phyloP scores from a whole-genome alignment of 2,888 invertebrate species.

The Nomada flava region DNA sequence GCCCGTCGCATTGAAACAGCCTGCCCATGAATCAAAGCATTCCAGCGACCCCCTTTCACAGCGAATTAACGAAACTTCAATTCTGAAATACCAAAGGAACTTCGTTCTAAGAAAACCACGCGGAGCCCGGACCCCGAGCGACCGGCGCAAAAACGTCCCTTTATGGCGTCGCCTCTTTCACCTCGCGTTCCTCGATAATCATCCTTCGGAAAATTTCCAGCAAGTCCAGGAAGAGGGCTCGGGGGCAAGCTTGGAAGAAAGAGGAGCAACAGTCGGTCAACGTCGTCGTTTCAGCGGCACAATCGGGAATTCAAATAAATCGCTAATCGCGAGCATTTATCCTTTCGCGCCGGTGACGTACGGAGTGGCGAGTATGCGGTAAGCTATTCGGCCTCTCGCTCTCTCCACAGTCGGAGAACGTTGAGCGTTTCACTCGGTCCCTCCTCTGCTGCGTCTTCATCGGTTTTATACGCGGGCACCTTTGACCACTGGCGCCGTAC shows the following conservation, averaged over 20 bases:
- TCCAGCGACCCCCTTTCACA: background rate
- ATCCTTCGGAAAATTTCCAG: conserved; percentile 23
- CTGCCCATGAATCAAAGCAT: conserved; percentile 6
- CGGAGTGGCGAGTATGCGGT: conserved; percentile 66
- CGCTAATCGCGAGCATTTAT: conserved; percentile 78
- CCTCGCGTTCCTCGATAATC: conserved; percentile 41
- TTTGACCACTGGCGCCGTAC: conserved; percentile 63
- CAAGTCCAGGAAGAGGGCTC: conserved; percentile 20
- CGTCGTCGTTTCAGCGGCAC: conserved; percentile 35
- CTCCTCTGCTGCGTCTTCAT: conserved; percentile 64
- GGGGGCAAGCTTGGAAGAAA: conserved; percentile 1
- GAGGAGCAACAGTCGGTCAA: conserved; percentile 25
- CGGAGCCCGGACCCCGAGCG: background rate
- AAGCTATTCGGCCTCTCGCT: conserved; percentile 38
- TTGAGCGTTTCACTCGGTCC: conserved; percentile 1
- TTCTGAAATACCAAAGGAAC: background rate
- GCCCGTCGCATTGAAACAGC: too few relatives aligned
- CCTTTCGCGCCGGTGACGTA: conserved; percentile 68
- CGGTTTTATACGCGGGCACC: conserved; percentile 62
- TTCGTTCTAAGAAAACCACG: background rate
- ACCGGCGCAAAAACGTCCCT: conserved; percentile 34
- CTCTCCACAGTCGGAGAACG: background rate
- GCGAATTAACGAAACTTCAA: conserved; percentile 15
- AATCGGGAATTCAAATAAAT: conserved; percentile 80
- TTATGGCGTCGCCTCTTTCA: conserved; percentile 25